Base-by-base conservation (phyloP, 2,797 vertebrate genomes). In the Sebastiscus tertius region DNA sequence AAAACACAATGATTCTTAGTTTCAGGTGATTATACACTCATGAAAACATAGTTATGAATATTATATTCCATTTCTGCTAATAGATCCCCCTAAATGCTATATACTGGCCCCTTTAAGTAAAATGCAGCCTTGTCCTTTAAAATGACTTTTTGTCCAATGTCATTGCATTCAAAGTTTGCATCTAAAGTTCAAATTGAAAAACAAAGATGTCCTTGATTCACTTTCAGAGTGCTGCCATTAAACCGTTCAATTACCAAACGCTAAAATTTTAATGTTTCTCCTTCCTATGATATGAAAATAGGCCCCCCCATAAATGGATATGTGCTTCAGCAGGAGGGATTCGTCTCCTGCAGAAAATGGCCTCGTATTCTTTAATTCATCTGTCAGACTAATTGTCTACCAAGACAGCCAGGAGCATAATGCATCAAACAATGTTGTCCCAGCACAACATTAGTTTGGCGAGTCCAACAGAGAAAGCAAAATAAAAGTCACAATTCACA, bases 341-440 rank as follows among this genome's bases (percentile, higher is more conserved):
- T 79, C 85, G 68, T 93, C 90, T 92, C 91, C 87, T 75, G 82
- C 62, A 26, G 83, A 84, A 91, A 92, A 91, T 89, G 76, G 87
- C 90, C 90, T 94, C 80, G 72, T 91, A 93, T 94, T 93, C 68
- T 91, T 91, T 92, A 88, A 92, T 92, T 92, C 83, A 89, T 93
- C 83, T 85, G 90, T 93, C 90, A 91, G 82, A 80, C 86, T 94
- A 94, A 95, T 94, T 92, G 88, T 92, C 84, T 82, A 86, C 80
- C 52, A 77, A 90, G 90, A 90, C 91, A 90, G 92, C 82, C 87
- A 77, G 86, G 64, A 90, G 84, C 89, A 79, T 81, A 90, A 93
- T 89, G 87, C 76, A 92, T 94, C 89, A 89, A 85, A 86, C 84
- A 66, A 72, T 84, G 86, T 87, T 89, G 76, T 79, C 10, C 78